These are phyloP conservation scores for Elgonia sp. DNA, from an alignment of 2,888 invertebrate species.

Conservation along the genomic window DNA sequence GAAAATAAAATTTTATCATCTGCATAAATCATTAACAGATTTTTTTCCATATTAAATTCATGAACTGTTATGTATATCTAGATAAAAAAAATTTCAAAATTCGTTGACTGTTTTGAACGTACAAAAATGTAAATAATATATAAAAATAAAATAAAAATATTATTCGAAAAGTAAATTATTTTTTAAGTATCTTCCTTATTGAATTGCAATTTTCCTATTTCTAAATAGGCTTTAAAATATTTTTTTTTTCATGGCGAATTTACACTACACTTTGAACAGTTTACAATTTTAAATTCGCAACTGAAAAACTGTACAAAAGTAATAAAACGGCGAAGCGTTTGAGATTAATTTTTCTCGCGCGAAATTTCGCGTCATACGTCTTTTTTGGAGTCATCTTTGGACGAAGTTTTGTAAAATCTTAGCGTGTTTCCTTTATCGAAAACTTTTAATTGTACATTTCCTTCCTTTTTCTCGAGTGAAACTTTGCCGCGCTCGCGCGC, in stretches of 20 bases:
- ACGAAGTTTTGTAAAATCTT: constrained; percentile 56
- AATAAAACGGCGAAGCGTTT: constrained; percentile 13
- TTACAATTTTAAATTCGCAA: constrained; percentile 12
- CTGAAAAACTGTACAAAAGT: not conserved
- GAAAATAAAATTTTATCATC: not conserved
- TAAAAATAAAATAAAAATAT: no score
- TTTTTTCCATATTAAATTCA: no score
- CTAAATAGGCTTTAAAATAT: no score
- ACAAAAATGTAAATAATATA: no score
- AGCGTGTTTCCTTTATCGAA: constrained; percentile 72
- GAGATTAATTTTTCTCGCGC: constrained; percentile 50
- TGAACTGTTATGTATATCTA: no score
- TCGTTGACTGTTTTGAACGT: no score
- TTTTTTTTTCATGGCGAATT: no score
- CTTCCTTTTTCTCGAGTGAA: constrained; percentile 59
- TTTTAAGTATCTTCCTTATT: no score
- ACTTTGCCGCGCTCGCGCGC: constrained; percentile 64
- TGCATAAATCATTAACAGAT: not conserved
- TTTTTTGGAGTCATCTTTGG: constrained; percentile 60
- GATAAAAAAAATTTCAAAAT: no score
- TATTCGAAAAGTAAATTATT: no score
- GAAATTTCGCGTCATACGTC: constrained; percentile 54
- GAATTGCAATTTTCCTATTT: no score
- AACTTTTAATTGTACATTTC: constrained; percentile 74
- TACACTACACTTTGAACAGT: not conserved